phyloP scores from a whole-genome alignment of 2,888 invertebrate species.

The Trilocha varians region DNA sequence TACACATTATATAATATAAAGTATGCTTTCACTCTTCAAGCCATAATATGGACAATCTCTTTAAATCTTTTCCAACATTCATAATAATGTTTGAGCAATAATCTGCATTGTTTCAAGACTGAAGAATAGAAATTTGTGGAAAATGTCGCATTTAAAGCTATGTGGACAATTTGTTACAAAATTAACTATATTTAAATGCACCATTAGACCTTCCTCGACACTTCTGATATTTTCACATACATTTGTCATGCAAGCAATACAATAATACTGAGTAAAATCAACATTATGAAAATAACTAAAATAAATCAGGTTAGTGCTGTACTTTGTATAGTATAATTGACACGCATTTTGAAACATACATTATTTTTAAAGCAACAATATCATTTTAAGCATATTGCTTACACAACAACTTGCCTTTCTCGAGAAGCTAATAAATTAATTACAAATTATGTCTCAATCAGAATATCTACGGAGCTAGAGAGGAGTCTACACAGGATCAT shows the following conservation, averaged over 20 bases:
- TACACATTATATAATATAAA: constrained; percentile 54
- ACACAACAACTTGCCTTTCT: constrained; percentile 37
- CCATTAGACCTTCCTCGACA: constrained; percentile 49
- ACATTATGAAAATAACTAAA: constrained; percentile 35
- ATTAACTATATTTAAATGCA: constrained; percentile 70
- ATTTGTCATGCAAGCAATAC: constrained; percentile 56
- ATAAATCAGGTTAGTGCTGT: constrained; percentile 15
- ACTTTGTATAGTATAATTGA: constrained; percentile 45
- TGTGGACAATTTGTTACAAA: constrained; percentile 56
- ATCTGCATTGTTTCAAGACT: constrained; percentile 39
- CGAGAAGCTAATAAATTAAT: constrained; percentile 31
- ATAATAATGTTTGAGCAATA: constrained; percentile 54
- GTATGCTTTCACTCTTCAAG: constrained; percentile 50
- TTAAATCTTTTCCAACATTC: constrained; percentile 27
- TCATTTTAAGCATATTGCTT: constrained; percentile 38
- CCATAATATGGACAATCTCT: constrained; percentile 54
- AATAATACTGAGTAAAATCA: constrained; percentile 47
- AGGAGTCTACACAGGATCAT: constrained; percentile 31
- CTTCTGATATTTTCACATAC: constrained; percentile 21
- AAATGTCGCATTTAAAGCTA: constrained; percentile 59
- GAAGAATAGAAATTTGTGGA: constrained; percentile 53
- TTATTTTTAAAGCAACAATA: background rate
- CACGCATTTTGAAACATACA: constrained; percentile 26
- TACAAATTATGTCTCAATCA: constrained; percentile 24
- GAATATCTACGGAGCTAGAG: constrained; percentile 26